Base-by-base conservation (phyloP, 2,797 vertebrate species). In the Halcyon smyrnensis region DNA sequence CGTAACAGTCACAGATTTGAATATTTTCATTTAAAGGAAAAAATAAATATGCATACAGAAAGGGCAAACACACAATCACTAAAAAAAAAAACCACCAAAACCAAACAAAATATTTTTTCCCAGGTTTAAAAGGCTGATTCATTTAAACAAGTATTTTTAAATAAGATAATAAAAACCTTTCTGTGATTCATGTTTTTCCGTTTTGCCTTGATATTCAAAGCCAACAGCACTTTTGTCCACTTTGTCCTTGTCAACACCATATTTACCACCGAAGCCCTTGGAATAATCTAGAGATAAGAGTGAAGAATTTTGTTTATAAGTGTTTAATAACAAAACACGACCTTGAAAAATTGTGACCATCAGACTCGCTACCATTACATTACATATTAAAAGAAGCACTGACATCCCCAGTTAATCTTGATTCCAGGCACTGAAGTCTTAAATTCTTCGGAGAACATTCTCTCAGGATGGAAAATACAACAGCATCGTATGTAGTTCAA, bases 121-220 rank as follows among this genome's bases (percentile, higher is more conserved):
- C 46, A 56, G n/a, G 56, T 73, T 75, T 78, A 54, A 89, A 71
- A 89, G 43, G 41, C 15, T 78, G 39, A 59, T 30, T 57, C 59
- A 70, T 56, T 81, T 34, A 54, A 89, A 54, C 18, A 25, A 45
- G 6, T 73, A 78, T 68, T 82, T 93, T 87, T 77, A 92, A 95
- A 93, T 81, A 95, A 92, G 79, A 86, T 7, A 97, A 92, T 87
- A 96, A 93, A 95, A 93, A 99, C 99, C 99, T 99, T 98, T 99
- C 98, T 99, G 99, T 17, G 99, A 99, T 93, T 99, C 98, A 43
- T 99, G 99, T 95, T 99, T 99, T 95, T 99, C 99, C 0, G 98
- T 99, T 98, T 99, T 99, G 84, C 98, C 98, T 97, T 99, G 99
- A 97, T 99, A 99, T 87, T 99, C 99, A 96, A 99, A 99, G 97